Base-by-base conservation (phyloP, 1,140 invertebrate genomes). In the Melanaphis sacchari region DNA sequence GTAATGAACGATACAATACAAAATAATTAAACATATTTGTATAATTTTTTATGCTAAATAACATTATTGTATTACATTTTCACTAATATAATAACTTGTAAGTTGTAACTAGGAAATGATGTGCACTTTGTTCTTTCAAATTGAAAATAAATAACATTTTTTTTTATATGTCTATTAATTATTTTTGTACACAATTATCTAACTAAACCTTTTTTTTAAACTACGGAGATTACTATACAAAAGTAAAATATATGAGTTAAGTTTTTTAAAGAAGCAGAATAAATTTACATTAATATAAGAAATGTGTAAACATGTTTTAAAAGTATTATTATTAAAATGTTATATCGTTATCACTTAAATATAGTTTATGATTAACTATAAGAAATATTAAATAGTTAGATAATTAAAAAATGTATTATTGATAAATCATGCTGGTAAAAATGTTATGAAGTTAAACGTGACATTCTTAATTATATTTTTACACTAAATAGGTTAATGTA, bases 1-100 rank as follows among this genome's bases (percentile, higher is more conserved):
- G 81, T 93, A 93, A 93, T 84, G 81, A 85, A 93, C 15, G 7
- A 8, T n/a, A 84, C 91, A 84, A 84, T 93, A 38, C 81, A 54
- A 54, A 40, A 90, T 90, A 66, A 66, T 41, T 89, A 54, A 36
- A 54, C n/a, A 38, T 89, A 89, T 1, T 89, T n/a, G 6, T 90
- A 38, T 41, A 90, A 15, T 59, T 66, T 38, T 89, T 41, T 59
- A 66, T 90, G 38, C 59, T 66, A 41, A 90, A 66, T 90, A 41
- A 21, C 18, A 26, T 22, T 66, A 90, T 90, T 90, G 40, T 59
- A 31, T 52, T 38, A 5, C n/a, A 36, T 89, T 89, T 11, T 21
- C 54, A 38, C 22, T 59, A 66, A 59, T 41, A 90, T 41, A 90
- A 90, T 49, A 90, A 54, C 5, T 36, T 46, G 1, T 41, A 66